Conservation (phyloP, 2,888 invertebrate species). For the Drosophila neonasuta region DNA sequence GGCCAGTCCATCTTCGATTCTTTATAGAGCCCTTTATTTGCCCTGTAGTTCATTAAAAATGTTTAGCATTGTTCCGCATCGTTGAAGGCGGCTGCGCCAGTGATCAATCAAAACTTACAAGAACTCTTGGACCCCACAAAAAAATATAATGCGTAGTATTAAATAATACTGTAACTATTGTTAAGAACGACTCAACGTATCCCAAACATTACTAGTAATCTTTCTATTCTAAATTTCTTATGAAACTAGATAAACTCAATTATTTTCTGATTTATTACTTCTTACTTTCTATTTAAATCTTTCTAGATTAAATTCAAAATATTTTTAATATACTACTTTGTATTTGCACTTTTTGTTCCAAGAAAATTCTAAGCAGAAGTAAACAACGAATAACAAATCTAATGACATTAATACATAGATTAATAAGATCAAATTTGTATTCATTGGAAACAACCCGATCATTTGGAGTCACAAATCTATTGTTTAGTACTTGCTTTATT, state of each 20-base stretch:
- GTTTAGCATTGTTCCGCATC: conserved; percentile 64
- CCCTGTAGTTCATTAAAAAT: conserved; percentile 69
- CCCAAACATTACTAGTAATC: too few relatives aligned
- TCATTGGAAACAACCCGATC: neutral
- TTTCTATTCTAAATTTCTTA: too few relatives aligned
- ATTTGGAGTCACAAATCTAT: neutral
- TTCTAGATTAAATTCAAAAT: too few relatives aligned
- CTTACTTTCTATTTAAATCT: too few relatives aligned
- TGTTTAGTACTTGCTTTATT: conserved; percentile 1
- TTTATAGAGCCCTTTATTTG: conserved; percentile 45
- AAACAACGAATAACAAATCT: too few relatives aligned
- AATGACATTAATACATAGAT: neutral
- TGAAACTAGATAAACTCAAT: too few relatives aligned
- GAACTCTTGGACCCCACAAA: neutral
- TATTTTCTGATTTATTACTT: too few relatives aligned
- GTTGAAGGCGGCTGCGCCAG: conserved; percentile 50
- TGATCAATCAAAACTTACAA: conserved; percentile 34
- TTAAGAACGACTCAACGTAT: too few relatives aligned
- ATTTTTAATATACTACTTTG: too few relatives aligned
- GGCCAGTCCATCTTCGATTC: neutral
- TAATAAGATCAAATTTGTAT: neutral
- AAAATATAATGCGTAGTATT: neutral
- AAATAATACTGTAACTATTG: neutral
- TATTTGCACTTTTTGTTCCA: too few relatives aligned
- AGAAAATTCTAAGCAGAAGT: too few relatives aligned